A percentile compares a stretch with the other conserved stretches of the same genome.
phyloP scores from a whole-genome alignment of 2,797 vertebrate genomes.

The Ctenopoma kingsleyae region DNA sequence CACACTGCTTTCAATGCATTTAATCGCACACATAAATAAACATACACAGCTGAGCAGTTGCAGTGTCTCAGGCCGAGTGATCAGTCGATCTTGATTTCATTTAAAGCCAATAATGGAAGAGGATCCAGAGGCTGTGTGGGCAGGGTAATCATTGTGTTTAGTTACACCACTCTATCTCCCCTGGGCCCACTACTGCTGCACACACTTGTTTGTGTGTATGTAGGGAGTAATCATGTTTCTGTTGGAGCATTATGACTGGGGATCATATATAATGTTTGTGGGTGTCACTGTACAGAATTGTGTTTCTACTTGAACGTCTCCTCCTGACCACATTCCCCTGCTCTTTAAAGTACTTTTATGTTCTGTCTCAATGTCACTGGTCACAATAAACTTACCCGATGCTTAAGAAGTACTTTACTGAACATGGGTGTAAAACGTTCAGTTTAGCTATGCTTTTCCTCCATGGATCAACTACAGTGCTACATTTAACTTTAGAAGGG shows the following conservation, averaged over 20 bases:
- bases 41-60: constrained; percentile 25
- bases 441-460: neutral
- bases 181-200: constrained; percentile 20
- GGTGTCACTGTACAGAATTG: neutral
- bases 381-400: neutral
- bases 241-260: constrained; percentile 15
- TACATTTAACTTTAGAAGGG: neutral
- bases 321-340: neutral
- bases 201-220: constrained; percentile 13
- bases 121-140: constrained; percentile 45
- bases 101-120: constrained; percentile 62
- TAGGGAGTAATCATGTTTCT: constrained; percentile 31
- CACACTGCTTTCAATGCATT: neutral
- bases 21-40: constrained; percentile 24
- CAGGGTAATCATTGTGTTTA: constrained; percentile 64
- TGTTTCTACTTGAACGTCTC: neutral
- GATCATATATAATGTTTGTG: neutral
- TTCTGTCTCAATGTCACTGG: neutral
- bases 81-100: constrained; percentile 61
- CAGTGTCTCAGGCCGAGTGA: constrained; percentile 38
- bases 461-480: neutral
- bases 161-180: constrained; percentile 51
- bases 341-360: neutral
- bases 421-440: neutral
- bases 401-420: neutral